Base-by-base conservation (phyloP, 2,113 vertebrate genomes). In the Syngnathoides biaculeatus region DNA sequence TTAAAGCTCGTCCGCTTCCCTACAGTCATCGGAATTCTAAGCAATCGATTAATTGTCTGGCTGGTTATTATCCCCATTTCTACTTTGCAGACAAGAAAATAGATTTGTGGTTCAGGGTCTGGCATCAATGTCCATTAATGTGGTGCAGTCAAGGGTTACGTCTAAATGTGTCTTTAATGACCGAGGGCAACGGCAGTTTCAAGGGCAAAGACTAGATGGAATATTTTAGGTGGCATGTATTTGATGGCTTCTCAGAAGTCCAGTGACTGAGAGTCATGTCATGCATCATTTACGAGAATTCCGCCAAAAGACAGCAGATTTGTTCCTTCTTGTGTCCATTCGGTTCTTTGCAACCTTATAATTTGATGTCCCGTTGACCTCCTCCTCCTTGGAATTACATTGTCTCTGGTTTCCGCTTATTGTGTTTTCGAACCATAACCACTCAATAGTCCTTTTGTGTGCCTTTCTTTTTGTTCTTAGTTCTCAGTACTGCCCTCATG, bases 111-210 rank as follows among this genome's bases (percentile, higher is more conserved):
- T 61, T 59, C 30, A 22, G 20, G 5, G n/a, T n/a, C 17, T 35
- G 58, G 58, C 58, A 40, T 61, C 38, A 20, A 61, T 39, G 38
- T 13, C 19, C 58, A 81, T 87, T 83, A 84, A 59, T 71, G 69
- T 72, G 63, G 75, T 78, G 60, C 50, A 67, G 78, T 61, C 70
- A 61, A 5, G 5, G 69, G 43, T 56, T 60, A 11, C 62, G 63
- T 70, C 66, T 72, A 53, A 64, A 38, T 38, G 57, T 19, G 15
- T 38, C n/a, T 59, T 20, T 59, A 38, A 38, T 61, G 58, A 64
- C 30, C 17, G 39, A 74, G 43, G 71, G 59, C 53, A 57, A 1
- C 5, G 40, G 30, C 48, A 69, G 15, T 12, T 20, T 39, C 40
- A 62, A 77, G 45, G 39, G 72, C 73, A 47, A 35, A 39, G 35